Base-by-base conservation (phyloP, 2,113 vertebrate species). In the Cottus gobio region DNA sequence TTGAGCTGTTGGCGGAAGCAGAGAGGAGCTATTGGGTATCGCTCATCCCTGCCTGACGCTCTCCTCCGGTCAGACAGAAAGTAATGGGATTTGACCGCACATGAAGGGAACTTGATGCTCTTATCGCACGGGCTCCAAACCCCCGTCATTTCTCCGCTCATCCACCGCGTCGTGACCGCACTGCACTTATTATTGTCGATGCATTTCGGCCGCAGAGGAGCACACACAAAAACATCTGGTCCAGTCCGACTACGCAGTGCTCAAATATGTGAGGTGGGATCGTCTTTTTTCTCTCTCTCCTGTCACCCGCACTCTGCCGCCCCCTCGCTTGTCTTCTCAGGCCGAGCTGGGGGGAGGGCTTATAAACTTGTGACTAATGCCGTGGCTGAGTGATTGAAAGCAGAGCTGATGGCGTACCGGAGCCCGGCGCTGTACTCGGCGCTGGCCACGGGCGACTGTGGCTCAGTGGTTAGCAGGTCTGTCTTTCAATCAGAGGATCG, bases 351-450 rank as follows among this genome's bases (percentile, higher is more conserved):
- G 78, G 82, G 46, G 72, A 65, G 31, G 56, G 73, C 77, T 66
- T 80, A 82, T 73, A 79, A 87, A 86, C 70, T 54, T 83, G 83
- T 89, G 86, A 88, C 71, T 80, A 90, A 86, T 80, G 18, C 73
- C 69, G 76, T 71, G 46, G 80, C 75, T 34, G 71, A 72, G 62
- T 85, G 90, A 90, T 72, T 77, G 81, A 86, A 91, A 87, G 80
- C 86, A 87, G 83, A 87, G 81, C 85, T 81, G 42, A 74, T 60
- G 68, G 60, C 39, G 39, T n/a, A 62, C 56, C 34, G 24, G 36
- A 65, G 77, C 13, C 48, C 50, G 58, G 62, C 56, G 69, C 46
- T 44, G 56, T 64, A 61, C 52, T 9, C 20, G 24, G 44, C 52
- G 60, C 60, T 28, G 39, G 50, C 37, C 28, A 46, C n/a, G n/a